A percentile compares a stretch with the other conserved stretches of the same genome.
These are phyloP conservation scores for Numenius phaeopus DNA, from an alignment of 2,797 vertebrate genomes.

Conservation along the genomic window DNA sequence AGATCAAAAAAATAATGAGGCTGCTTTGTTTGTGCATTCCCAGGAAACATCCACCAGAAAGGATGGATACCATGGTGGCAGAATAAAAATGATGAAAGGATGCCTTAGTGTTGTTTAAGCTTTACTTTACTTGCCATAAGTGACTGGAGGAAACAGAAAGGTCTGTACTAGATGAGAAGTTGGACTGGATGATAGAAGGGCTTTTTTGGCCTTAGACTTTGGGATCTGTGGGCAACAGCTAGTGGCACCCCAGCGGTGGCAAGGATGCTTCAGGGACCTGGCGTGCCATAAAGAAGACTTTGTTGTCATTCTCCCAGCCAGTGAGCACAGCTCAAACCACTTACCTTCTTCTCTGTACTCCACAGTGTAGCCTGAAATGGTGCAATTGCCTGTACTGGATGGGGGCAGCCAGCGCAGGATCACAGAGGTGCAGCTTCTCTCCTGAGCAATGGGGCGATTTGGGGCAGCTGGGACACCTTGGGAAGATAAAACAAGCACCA, in stretches of 20 bases:
- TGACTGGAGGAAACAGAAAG: not conserved
- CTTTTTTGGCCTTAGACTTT: not conserved
- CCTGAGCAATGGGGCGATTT: slow-evolving; percentile 93
- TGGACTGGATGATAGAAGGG: not conserved
- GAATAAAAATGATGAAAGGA: not conserved
- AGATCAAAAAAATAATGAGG: not conserved
- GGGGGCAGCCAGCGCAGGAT: slow-evolving; percentile 96
- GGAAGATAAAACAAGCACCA: not conserved
- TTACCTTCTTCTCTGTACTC: slow-evolving; percentile 96
- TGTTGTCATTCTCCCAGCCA: not conserved
- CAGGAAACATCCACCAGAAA: not conserved
- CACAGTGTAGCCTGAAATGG: slow-evolving; percentile 93
- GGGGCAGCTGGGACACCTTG: slow-evolving; percentile 94
- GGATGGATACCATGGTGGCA: not conserved
- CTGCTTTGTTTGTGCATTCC: not conserved
- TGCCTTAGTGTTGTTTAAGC: not conserved
- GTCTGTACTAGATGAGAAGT: not conserved
- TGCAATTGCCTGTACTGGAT: slow-evolving; percentile 90
- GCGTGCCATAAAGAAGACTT: not conserved
- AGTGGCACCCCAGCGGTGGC: not conserved
- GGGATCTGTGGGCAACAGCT: not conserved
- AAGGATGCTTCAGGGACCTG: not conserved
- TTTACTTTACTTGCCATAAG: not conserved
- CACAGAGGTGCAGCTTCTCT: slow-evolving; percentile 92
- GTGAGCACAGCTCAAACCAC: not conserved